Evolutionary conservation across 2,888 invertebrate genomes (phyloP), one percentile per base, ranked within the genome.

Genomic region (Cantharis rufa): DNA sequence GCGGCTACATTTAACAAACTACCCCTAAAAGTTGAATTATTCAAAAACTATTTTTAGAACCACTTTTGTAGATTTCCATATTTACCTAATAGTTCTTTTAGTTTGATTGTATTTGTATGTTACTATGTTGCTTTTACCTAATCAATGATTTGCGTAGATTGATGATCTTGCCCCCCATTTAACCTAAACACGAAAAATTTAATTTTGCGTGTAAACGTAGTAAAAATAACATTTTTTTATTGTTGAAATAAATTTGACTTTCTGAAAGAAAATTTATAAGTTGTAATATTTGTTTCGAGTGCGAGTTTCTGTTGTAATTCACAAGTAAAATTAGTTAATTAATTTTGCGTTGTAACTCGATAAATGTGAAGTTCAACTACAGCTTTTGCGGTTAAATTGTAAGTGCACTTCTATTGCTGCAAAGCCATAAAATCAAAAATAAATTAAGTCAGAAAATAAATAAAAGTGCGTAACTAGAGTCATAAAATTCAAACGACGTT

Each of bases 1-100:
- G 7, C 48, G n/a, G 9, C 48, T 48, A 48, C 48, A 13, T 66
- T 66, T 66, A 66, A 10, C 21, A 15, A 5, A 66, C 64, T n/a
- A 18, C 64, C 24, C 16, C n/a, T 28, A 66, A 48, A 48, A 48
- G 48, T 48, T 48, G n/a, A 66, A 66, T 66, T 66, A 66, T 66
- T 66, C 24, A 66, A 15, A 18, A 66, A 66, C 64, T 66, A 66
- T 66, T 66, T 66, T 66, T 66, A 66, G 64, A 66, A 66, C 24
- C 16, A 15, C 15, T 16, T 66, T 24, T 21, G 21, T 66, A 13
- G 64, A 66, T 66, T 66, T 66, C 64, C 64, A 66, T 66, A 66
- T 21, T 66, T 66, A 48, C 48, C 24, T 66, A 66, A 66, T 66
- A 21, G 15, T 66, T 21, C 64, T 66, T 66, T 66, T 66, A 66